Evolutionary conservation across 2,113 vertebrate species (phyloP), one percentile per base, ranked within the genome.

Genomic region (Mus pahari): DNA sequence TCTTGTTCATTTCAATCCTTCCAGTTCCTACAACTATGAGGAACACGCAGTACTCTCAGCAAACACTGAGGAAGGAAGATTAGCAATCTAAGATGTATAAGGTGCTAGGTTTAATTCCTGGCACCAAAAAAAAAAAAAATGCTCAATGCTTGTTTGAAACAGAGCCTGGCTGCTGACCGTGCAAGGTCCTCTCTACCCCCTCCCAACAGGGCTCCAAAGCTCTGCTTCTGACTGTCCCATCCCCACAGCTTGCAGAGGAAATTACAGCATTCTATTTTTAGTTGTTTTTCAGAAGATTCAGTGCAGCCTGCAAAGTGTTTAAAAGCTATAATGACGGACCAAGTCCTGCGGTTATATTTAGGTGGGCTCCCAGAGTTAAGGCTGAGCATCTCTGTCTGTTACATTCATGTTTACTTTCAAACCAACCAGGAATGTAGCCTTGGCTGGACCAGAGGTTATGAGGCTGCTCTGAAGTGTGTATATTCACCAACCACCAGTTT

Each of bases 231-330:
- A 39, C 0, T 5, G 8, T 58, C 66, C 86, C 50, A 8, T 83
- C 26, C 0, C 83, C 36, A n/a, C 2, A 68, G 68, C 62, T 70
- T 84, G 20, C 28, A 73, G 10, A 28, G 45, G 58, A 60, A 81
- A n/a, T 68, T 24, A 64, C 1, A 62, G 68, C 55, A 6, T 90
- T 82, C 94, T 95, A 70, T 55, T 83, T 95, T 90, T 74, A 82
- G 89, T 81, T 83, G 86, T 92, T 96, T 94, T 62, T 77, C 75
- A 91, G 86, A 92, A 84, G 55, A 36, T 24, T 3, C 16, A 5
- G 19, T 17, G 17, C 22, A 75, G 45, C 3, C 92, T 48, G 17
- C 74, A 2, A 2, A 45, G 83, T 78, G 86, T 89, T 71, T 78
- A n/a, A 73, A n/a, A 45, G 82, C 91, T 75, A 14, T 62, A 31